Percentiles rank a stretch among this genome's conserved stretches.
phyloP scores from a whole-genome alignment of 2,888 invertebrate species.

The Drosophila leonis region DNA sequence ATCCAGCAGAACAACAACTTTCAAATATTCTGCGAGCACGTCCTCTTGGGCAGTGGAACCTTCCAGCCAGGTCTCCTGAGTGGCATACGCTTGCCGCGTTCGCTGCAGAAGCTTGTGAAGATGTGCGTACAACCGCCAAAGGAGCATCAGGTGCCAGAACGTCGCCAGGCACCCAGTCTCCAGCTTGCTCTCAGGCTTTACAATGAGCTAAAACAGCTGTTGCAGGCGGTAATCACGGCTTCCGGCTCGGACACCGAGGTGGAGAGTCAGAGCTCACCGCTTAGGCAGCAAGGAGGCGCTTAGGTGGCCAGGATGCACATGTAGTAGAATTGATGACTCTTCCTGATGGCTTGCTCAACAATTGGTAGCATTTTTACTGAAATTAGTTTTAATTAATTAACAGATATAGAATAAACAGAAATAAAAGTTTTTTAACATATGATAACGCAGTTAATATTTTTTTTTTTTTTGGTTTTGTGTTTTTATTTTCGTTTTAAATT shows the following conservation, averaged over 20 bases:
- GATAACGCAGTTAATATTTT: slow-evolving; percentile 9
- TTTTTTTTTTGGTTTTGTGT: slow-evolving; percentile 31
- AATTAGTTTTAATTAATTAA: slow-evolving; percentile 56
- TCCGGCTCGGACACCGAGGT: slow-evolving; percentile 49
- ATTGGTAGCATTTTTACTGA: slow-evolving; percentile 67
- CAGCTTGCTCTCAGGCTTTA: slow-evolving; percentile 81
- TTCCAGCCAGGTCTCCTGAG: slow-evolving; percentile 82
- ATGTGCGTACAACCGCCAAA: slow-evolving; percentile 82
- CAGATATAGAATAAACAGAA: slow-evolving; percentile 40
- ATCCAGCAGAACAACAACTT: slow-evolving; percentile 84
- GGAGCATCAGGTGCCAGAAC: slow-evolving; percentile 71
- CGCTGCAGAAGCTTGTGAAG: slow-evolving; percentile 75
- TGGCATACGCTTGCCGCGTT: slow-evolving; percentile 76
- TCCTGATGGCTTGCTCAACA: slow-evolving; percentile 42
- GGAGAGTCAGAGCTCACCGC: slow-evolving; percentile 37
- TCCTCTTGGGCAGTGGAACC: slow-evolving; percentile 79
- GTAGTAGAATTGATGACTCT: slow-evolving; percentile 28
- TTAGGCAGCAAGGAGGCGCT: slow-evolving; percentile 25
- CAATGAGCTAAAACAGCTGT: slow-evolving; percentile 83
- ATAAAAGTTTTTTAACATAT: slow-evolving; percentile 51
- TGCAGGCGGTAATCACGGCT: slow-evolving; percentile 72
- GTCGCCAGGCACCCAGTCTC: slow-evolving; percentile 78
- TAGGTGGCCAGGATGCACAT: slow-evolving; percentile 16
- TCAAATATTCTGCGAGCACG: slow-evolving; percentile 83
- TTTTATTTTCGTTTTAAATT: slow-evolving; percentile 54